These are phyloP conservation scores for Peromyscus leucopus DNA, from an alignment of 2,113 vertebrate genomes.

Conservation along the genomic window DNA sequence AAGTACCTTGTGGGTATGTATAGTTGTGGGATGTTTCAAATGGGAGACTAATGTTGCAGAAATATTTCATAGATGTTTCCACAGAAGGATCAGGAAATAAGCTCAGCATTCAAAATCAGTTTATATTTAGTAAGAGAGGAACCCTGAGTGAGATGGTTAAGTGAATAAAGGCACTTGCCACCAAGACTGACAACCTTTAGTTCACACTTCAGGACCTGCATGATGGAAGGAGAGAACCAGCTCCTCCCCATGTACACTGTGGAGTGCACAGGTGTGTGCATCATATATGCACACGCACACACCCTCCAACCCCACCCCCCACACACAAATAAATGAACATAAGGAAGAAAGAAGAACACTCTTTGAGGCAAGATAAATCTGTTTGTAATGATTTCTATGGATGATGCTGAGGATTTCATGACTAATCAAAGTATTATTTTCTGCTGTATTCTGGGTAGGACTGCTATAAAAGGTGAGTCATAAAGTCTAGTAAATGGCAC, in stretches of 20 bases:
- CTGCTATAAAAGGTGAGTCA: not conserved
- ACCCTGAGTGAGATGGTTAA: not conserved
- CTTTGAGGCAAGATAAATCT: slow-evolving; percentile 26
- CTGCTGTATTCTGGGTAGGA: not conserved
- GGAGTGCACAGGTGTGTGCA: not conserved
- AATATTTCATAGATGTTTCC: not conserved
- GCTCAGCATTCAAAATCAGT: not conserved
- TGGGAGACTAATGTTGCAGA: not conserved
- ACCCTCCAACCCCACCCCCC: too few relatives aligned
- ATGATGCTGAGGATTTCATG: not conserved
- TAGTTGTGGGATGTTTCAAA: not conserved
- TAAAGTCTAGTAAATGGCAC: not conserved
- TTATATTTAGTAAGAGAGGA: not conserved
- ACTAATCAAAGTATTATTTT: not conserved
- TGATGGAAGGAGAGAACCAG: not conserved
- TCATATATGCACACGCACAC: too few relatives aligned
- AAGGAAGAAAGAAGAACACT: not conserved
- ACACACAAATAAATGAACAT: not conserved
- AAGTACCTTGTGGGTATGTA: not conserved
- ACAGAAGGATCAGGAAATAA: not conserved
- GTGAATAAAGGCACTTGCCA: not conserved
- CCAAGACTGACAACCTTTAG: not conserved
- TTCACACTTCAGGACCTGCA: not conserved
- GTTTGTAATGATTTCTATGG: not conserved
- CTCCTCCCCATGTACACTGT: not conserved